Evolutionary conservation across 2,113 vertebrate genomes (phyloP), one percentile per base, ranked within the genome.

Genomic region (Oncorhynchus mykiss): DNA sequence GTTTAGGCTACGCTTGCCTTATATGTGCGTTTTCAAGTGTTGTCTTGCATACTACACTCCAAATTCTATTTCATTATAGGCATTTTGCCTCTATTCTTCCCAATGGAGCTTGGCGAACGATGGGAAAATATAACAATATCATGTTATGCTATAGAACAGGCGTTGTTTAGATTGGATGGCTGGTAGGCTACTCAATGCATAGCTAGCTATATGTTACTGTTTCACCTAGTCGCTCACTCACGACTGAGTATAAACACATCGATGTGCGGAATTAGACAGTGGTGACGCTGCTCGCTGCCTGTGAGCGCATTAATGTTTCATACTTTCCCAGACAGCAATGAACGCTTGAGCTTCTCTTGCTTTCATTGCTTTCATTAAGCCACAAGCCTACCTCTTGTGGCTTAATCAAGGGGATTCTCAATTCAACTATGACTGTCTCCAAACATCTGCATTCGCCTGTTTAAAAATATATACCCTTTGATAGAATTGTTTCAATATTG

Each of bases 271-370:
- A 82, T 77, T 25, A 70, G 74, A 87, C 24, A 39, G 84, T 76
- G 76, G 66, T 78, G 80, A 85, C 70, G 73, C 73, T 85, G 82
- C 86, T 84, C 84, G 93, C 93, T 94, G 93, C 92, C 94, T 94
- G 82, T 71, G 87, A 85, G 90, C 78, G 88, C 92, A 94, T 95
- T 93, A 94, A 95, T 96, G 94, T 96, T 97, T 96, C 86, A 95
- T 93, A 93, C 93, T 90, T 87, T 92, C 91, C 86, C 90, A 95
- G 94, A 92, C 80, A 57, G 92, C 90, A 84, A 92, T 95, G 90
- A 82, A 89, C 94, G 90, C 93, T 94, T 91, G 92, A 89, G 88
- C 86, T 81, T 82, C 79, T 77, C 82, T 75, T 27, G 27, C 27
- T 27, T 27, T 27, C 27, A 27, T 3, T 27, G 27, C 27, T 27